These are phyloP conservation scores for Stichopus chloronotus DNA, from an alignment of 35 echinoderm and acorn worm species.

Conservation along the genomic window DNA sequence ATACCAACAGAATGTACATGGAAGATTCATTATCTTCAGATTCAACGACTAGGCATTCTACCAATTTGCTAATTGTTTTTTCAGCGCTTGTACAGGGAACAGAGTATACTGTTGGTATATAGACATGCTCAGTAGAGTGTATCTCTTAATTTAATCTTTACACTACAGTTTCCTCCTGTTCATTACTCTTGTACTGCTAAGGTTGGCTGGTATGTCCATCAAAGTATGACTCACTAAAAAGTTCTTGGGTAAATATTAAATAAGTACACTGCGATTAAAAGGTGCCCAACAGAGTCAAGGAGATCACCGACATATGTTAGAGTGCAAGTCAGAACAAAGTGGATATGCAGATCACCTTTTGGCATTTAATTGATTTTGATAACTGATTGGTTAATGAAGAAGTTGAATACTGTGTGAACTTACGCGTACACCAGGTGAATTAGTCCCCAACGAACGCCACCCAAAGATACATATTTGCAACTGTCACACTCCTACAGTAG, in stretches of 20 bases:
- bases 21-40: neutral
- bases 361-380: neutral
- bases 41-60: neutral
- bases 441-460: no score
- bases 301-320: neutral
- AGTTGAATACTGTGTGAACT: neutral
- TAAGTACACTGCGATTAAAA: neutral
- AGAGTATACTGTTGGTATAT: neutral
- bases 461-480: no score
- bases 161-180: neutral
- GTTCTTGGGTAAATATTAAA: constrained; percentile 13
- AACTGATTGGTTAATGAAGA: neutral
- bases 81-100: neutral
- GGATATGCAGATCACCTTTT: neutral
- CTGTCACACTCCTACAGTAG: no score
- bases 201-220: constrained; percentile 13
- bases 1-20: neutral
- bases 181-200: neutral
- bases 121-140: neutral
- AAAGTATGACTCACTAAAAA: neutral
- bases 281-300: neutral
- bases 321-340: neutral
- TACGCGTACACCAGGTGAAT: neutral
- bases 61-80: neutral
- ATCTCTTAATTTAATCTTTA: neutral